phyloP scores from a whole-genome alignment of 2,888 invertebrate species.

The Limenitis camilla region DNA sequence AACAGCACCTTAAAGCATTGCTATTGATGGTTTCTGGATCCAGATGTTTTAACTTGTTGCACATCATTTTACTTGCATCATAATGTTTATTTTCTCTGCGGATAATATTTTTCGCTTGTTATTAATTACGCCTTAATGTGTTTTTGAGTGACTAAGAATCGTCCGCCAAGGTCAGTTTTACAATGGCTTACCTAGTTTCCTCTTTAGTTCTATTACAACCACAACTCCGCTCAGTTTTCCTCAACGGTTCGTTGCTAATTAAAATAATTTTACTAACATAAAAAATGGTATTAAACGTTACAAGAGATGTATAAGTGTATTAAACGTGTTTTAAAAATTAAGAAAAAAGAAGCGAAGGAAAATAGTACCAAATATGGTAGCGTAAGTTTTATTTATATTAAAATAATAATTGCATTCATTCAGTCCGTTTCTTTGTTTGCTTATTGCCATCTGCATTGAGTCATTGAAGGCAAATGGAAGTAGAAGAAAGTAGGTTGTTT shows the following conservation, averaged over 20 bases:
- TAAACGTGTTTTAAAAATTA: slow-evolving; percentile 8
- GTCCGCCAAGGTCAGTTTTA: slow-evolving; percentile 34
- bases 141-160: slow-evolving; percentile 33
- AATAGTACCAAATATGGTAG: neutral
- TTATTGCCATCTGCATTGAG: slow-evolving; percentile 27
- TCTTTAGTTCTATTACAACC: slow-evolving; percentile 18
- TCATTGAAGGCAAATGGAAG: slow-evolving; percentile 20
- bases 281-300: neutral
- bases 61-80: no score
- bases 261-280: slow-evolving; percentile 8
- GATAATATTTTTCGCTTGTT: no score
- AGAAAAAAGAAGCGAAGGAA: slow-evolving; percentile 1
- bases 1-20: slow-evolving; percentile 27
- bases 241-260: slow-evolving; percentile 10
- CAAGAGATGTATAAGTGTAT: slow-evolving; percentile 17
- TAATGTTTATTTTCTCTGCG: no score
- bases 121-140: no score
- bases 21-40: slow-evolving; percentile 8
- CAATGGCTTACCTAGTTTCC: slow-evolving; percentile 28
- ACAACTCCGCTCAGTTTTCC: slow-evolving; percentile 17
- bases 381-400: slow-evolving; percentile 8
- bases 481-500: slow-evolving; percentile 31
- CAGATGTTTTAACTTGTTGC: no score
- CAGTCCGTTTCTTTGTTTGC: slow-evolving; percentile 12
- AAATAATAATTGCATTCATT: neutral